phyloP scores from a whole-genome alignment of 2,888 invertebrate genomes.

The Mechanitis messenoides region DNA sequence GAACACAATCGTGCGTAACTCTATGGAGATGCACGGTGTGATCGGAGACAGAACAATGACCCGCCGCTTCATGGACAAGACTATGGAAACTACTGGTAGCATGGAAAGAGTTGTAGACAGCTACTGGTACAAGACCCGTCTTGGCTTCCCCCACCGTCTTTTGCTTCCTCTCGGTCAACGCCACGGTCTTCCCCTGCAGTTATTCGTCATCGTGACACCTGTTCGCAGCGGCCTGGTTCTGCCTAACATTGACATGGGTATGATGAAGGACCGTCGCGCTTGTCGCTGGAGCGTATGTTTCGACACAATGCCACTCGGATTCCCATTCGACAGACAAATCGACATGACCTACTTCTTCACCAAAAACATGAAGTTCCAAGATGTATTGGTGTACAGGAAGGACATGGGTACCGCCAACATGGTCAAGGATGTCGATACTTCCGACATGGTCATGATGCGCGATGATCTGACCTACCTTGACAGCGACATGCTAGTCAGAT shows the following conservation, averaged over 20 bases:
- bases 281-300: constrained; percentile 74
- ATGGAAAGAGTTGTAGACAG: constrained; percentile 72
- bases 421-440: constrained; percentile 54
- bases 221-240: constrained; percentile 67
- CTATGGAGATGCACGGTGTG: constrained; percentile 79
- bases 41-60: constrained; percentile 76
- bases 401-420: constrained; percentile 57
- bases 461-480: constrained; percentile 65
- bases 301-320: constrained; percentile 82
- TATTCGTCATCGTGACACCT: constrained; percentile 79
- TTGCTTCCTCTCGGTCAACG: constrained; percentile 82
- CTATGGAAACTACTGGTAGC: constrained; percentile 54
- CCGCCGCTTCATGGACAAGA: constrained; percentile 43
- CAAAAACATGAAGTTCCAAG: constrained; percentile 80
- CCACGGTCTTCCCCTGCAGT: constrained; percentile 79
- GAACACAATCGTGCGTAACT: constrained; percentile 82
- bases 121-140: constrained; percentile 72
- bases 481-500: constrained; percentile 54
- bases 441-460: constrained; percentile 62
- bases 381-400: constrained; percentile 79
- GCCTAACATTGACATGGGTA: constrained; percentile 59
- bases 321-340: constrained; percentile 84
- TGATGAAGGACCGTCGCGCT: constrained; percentile 70
- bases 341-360: constrained; percentile 77
- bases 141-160: constrained; percentile 82